Conservation (phyloP, 2,113 vertebrate species). For the Murina feae region DNA sequence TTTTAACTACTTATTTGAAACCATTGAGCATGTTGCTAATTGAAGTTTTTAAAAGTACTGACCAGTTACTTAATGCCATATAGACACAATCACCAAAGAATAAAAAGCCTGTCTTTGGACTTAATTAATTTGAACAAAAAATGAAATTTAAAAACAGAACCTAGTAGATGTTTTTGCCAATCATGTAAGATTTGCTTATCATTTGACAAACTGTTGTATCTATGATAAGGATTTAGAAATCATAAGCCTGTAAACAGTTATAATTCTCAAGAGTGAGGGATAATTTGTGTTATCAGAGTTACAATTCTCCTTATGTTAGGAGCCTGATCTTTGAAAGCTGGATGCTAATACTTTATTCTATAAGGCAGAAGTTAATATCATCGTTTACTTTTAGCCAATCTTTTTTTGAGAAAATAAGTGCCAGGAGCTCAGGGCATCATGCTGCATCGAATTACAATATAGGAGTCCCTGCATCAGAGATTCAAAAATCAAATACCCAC, state of each 20-base stretch:
- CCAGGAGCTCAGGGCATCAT: not conserved
- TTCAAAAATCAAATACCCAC: constrained; percentile 8
- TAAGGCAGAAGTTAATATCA: constrained; percentile 20
- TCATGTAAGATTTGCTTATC: not conserved
- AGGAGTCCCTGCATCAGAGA: not conserved
- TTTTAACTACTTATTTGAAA: constrained; percentile 32
- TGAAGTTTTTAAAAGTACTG: not conserved
- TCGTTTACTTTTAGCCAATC: constrained; percentile 8
- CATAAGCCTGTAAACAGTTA: not conserved
- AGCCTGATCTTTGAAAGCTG: constrained; percentile 24
- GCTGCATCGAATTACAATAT: not conserved
- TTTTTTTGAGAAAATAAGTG: constrained; percentile 31
- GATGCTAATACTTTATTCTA: constrained; percentile 11
- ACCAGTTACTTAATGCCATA: not conserved
- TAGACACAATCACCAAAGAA: not conserved
- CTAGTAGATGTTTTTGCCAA: not conserved
- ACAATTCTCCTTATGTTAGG: not conserved
- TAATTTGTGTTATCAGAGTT: not conserved
- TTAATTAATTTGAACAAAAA: not conserved
- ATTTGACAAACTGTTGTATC: not conserved
- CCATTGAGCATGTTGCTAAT: not conserved
- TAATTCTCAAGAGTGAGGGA: not conserved
- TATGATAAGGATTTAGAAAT: constrained; percentile 19
- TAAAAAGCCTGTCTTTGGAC: not conserved
- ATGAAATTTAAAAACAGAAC: not conserved